Percentiles rank a stretch among this genome's conserved stretches.
Evolutionary conservation across 2,888 invertebrate species (phyloP).

Genomic region (Athrips mouffetella): DNA sequence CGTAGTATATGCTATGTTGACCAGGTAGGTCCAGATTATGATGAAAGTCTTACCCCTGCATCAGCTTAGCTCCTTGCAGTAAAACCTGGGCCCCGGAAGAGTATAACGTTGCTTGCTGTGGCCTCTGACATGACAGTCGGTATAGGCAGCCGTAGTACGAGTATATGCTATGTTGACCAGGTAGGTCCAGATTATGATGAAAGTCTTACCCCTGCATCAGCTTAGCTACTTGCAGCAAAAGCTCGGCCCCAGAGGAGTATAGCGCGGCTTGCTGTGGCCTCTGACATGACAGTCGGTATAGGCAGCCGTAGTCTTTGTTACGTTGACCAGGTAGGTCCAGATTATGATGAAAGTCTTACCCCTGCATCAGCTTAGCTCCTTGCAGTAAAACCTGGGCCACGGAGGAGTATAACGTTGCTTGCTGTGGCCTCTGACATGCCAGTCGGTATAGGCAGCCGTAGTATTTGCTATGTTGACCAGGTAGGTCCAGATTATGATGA

Average conservation of each 20-base stretch:
- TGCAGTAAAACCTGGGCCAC: conserved; percentile 88
- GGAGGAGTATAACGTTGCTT: conserved; percentile 85
- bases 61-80: conserved; percentile 82
- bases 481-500: background rate
- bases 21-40: conserved; percentile 79
- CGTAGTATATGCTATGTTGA: conserved; percentile 79
- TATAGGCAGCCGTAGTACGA: background rate
- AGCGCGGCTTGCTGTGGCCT: conserved; percentile 84
- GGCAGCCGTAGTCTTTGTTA: conserved; percentile 82
- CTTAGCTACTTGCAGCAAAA: conserved; percentile 84
- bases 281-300: conserved; percentile 87
- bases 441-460: conserved; percentile 86
- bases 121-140: conserved; percentile 79
- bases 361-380: conserved; percentile 82
- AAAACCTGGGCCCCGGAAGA: conserved; percentile 87
- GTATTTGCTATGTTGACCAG: too few relatives aligned
- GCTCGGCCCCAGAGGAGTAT: conserved; percentile 87
- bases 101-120: conserved; percentile 85
- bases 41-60: conserved; percentile 82
- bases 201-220: conserved; percentile 82
- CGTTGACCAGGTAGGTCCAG: conserved; percentile 81
- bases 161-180: background rate
- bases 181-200: too few relatives aligned
- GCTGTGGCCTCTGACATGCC: conserved; percentile 85
- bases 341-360: too few relatives aligned